Base-by-base conservation (phyloP, 1,140 invertebrate genomes). In the Eriocheir sinensis region DNA sequence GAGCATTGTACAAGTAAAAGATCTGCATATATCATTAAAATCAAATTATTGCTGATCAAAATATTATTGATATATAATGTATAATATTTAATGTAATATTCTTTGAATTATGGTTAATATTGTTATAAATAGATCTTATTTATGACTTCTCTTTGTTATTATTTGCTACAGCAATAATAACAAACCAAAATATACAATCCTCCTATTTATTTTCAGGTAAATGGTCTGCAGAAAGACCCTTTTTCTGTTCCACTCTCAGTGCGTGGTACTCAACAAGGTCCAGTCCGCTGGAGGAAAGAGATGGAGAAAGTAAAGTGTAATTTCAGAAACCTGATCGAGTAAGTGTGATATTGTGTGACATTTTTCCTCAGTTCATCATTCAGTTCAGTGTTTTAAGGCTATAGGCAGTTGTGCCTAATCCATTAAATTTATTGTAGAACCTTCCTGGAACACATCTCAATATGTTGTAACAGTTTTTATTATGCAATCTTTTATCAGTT, bases 221-320 rank as follows among this genome's bases (percentile, higher is more conserved):
- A n/a, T 3, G 88, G 27, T 36, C 38, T 89, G 27, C 41, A 89
- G 41, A n/a, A 89, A 3, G 21, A 89, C 41, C 88, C 88, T 53
- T 48, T 89, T 34, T 8, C 40, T 2, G 30, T 32, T 32, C 44
- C 41, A 30, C 2, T 53, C 4, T 30, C 41, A 3, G 15, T 32
- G 41, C 30, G 4, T 9, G 41, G 27, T 32, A 30, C 0, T 8
- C 41, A 38, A 27, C 41, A 53, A 34, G 88, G 88, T 12, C 44
- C 53, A 32, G 88, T 89, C 0, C n/a, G 53, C 27, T 36, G 44
- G 38, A 34, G 53, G 41, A 53, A 89, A 36, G 34, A 32, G 27
- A 89, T 48, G 40, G 41, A 89, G 4, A 53, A 21, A 60, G 53
- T 8, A 27, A 53, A 21, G 9, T 89, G 88, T 89, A 34, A 89